Evolutionary conservation across 2,797 vertebrate species (phyloP).

Genomic region (Adelosebastes latens): DNA sequence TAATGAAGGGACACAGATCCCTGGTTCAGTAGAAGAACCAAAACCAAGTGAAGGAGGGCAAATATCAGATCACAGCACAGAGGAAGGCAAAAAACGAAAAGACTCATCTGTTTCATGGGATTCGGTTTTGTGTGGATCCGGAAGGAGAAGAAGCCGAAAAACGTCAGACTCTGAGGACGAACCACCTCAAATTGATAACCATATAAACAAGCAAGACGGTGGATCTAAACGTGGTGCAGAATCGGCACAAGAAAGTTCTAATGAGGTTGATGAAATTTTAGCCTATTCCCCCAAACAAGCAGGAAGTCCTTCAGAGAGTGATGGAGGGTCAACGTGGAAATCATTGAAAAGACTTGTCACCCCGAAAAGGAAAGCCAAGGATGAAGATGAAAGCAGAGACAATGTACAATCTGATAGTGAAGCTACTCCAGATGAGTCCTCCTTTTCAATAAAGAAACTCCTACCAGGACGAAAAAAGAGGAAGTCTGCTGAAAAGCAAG

Average conservation of each 20-base stretch:
- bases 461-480: constrained; percentile 90
- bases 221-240: constrained; percentile 67
- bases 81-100: constrained; percentile 89
- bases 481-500: constrained; percentile 84
- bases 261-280: constrained; percentile 81
- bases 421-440: constrained; percentile 85
- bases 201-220: constrained; percentile 56
- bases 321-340: constrained; percentile 92
- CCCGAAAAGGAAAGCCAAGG: constrained; percentile 87
- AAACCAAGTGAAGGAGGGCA: constrained; percentile 82
- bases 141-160: constrained; percentile 90
- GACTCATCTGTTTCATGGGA: constrained; percentile 95
- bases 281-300: constrained; percentile 83
- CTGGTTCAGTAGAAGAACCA: constrained; percentile 74
- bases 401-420: constrained; percentile 85
- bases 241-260: constrained; percentile 66
- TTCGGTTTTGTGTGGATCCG: constrained; percentile 91
- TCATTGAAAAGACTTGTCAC: constrained; percentile 93
- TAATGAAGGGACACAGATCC: constrained; percentile 63
- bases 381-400: constrained; percentile 84
- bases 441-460: constrained; percentile 90
- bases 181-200: constrained; percentile 48
- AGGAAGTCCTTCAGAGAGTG: constrained; percentile 85
- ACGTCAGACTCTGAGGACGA: constrained; percentile 90
- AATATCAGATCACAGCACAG: constrained; percentile 80